Conservation (phyloP, 2,888 invertebrate genomes). For the Orthosia gothica region DNA sequence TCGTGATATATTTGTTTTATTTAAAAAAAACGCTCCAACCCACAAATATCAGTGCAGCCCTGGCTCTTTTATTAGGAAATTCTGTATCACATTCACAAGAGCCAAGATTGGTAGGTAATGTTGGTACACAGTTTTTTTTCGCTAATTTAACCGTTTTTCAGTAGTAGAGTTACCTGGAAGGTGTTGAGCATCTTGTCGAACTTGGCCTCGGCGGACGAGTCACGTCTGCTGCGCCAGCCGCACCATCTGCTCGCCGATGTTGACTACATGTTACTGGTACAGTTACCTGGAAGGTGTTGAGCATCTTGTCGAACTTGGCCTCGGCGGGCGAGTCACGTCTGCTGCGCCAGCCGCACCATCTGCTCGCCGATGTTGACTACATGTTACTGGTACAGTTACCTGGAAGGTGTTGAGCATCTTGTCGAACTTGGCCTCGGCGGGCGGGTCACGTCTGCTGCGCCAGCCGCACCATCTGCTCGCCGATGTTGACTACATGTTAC, state of each 20-base stretch:
- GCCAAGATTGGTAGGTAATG: no score
- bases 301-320: constrained; percentile 91
- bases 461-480: constrained; percentile 97
- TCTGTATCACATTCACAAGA: no score
- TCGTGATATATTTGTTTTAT: background rate
- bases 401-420: constrained; percentile 94
- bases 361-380: constrained; percentile 97
- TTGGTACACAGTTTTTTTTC: background rate
- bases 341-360: constrained; percentile 95
- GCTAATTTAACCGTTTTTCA: no score
- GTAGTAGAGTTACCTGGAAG: constrained; percentile 90
- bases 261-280: constrained; percentile 88
- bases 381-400: constrained; percentile 74
- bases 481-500: constrained; percentile 94
- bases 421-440: constrained; percentile 91
- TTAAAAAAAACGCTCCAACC: no score
- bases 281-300: constrained; percentile 93
- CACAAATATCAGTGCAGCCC: no score
- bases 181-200: constrained; percentile 92
- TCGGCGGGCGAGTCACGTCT: constrained; percentile 92
- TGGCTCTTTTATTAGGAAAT: no score
- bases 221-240: constrained; percentile 93
- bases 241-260: constrained; percentile 98
- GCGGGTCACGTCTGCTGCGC: constrained; percentile 92
- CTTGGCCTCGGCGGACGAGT: constrained; percentile 92